Evolutionary conservation across 2,113 vertebrate species (phyloP).

Genomic region (Corythaeola cristata): DNA sequence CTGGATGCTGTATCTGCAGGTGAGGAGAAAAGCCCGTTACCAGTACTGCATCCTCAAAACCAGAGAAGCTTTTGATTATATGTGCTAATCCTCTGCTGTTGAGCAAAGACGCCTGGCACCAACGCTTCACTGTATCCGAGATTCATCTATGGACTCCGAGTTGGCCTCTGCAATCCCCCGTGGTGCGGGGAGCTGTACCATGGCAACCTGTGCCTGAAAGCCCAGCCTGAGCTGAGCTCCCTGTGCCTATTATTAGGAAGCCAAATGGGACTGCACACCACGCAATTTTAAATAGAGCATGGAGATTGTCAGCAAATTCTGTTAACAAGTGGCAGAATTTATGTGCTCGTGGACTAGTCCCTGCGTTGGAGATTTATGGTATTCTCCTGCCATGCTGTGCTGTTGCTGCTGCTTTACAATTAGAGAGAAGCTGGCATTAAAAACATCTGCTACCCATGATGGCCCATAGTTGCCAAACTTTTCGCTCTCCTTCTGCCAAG

Average conservation of each 20-base stretch:
- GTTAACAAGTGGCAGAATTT: conserved; percentile 33
- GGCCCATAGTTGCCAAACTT: conserved; percentile 31
- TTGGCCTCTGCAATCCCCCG: rapidly evolving
- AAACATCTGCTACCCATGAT: conserved; percentile 51
- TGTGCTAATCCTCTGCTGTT: rapidly evolving
- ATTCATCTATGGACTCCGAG: rapidly evolving
- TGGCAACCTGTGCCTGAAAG: not conserved
- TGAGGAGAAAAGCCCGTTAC: not conserved
- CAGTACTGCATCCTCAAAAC: not conserved
- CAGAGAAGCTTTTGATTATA: not conserved
- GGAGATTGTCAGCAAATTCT: not conserved
- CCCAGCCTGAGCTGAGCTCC: not conserved
- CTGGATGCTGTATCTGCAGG: not conserved
- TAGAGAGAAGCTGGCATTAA: conserved; percentile 45
- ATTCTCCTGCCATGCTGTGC: not conserved
- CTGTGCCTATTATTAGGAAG: not conserved
- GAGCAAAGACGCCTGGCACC: not conserved
- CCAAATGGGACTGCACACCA: not conserved
- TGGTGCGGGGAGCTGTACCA: not conserved
- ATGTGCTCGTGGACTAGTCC: not conserved
- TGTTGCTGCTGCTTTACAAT: conserved; percentile 48
- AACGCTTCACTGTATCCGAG: too few species aligned
- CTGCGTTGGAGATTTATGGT: not conserved
- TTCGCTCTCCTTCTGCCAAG: not conserved
- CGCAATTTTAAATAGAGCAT: not conserved